A percentile compares a stretch with the other conserved stretches of the same genome.
These are phyloP conservation scores for Macquaria ambigua DNA, from an alignment of 2,113 vertebrate genomes.

Conservation along the genomic window DNA sequence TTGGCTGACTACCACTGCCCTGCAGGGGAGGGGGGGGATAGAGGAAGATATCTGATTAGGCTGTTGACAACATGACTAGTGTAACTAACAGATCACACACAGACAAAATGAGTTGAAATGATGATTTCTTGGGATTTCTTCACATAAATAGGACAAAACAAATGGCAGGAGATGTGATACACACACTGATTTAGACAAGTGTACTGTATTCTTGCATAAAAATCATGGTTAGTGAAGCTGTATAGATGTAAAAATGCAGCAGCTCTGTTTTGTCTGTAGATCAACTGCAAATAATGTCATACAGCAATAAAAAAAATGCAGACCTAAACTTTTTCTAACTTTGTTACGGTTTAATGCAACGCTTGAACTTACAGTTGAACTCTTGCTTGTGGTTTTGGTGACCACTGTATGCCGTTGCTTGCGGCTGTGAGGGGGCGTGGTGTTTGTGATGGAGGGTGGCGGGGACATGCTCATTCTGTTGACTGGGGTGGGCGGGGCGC, in stretches of 20 bases:
- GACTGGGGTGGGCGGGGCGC: conserved; percentile 93
- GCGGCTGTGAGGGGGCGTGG: conserved; percentile 94
- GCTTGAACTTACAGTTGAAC: conserved; percentile 87
- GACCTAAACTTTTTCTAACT: neutral
- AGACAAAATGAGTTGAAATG: neutral
- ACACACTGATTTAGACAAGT: neutral
- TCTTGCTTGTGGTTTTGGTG: conserved; percentile 92
- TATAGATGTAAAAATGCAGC: neutral
- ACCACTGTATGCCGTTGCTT: conserved; percentile 91
- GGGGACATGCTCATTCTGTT: conserved; percentile 96
- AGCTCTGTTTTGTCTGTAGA: neutral
- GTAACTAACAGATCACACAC: neutral
- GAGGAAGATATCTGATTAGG: neutral
- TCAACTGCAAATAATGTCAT: neutral
- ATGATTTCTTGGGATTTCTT: neutral
- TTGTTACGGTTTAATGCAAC: neutral
- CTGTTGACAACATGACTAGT: neutral
- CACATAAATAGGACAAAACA: neutral
- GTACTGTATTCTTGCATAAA: neutral
- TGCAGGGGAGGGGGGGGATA: conserved; percentile 57
- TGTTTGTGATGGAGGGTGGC: conserved; percentile 87
- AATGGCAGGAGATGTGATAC: neutral
- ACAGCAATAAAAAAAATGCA: neutral
- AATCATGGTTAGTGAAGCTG: neutral
- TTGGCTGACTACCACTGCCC: conserved; percentile 88